Evolutionary conservation across 2,888 invertebrate genomes (phyloP), one percentile per base, ranked within the genome.

Genomic region (Dichetophora obliterata): DNA sequence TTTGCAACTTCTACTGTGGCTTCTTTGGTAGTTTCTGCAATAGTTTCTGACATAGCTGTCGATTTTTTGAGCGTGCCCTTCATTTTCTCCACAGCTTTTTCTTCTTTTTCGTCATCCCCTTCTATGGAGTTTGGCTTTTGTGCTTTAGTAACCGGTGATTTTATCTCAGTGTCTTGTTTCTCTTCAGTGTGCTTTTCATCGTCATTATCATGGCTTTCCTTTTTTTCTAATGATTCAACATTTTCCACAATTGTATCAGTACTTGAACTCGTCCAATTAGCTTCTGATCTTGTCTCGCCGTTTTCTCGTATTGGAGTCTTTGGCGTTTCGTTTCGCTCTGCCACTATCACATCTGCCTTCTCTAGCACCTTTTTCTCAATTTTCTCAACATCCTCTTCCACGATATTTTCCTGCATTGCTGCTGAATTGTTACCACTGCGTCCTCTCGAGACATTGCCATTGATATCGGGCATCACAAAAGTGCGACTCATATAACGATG

Each of bases 401-500:
- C 9, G 8, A 37, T 34, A 37, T 66, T 66, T 11, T 43, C 19
- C 11, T 14, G 22, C 4, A 59, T 11, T 24, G 24, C 57, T 27
- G 27, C 11, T 27, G 57, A 27, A 31, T 5, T 31, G 27, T 48
- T 68, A 5, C 63, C 69, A 69, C 57, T 79, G 19, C 68, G 74
- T 74, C 80, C 82, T 78, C 78, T 79, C 43, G 80, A 82, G 75
- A 83, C 83, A 71, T 78, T 73, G 31, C 75, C 78, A 24, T 78
- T 80, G 43, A 81, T 85, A 0, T 80, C 74, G 3, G 81, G 83
- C 76, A 86, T 77, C 48, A 84, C 85, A 75, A 83, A 83, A 57
- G 83, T 87, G 63, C 85, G 86, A 78, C 84, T 84, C 79, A 85
- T 81, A 22, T 82, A 81, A 3, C 81, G 83, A 61, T 83, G 84